Base-by-base conservation (phyloP, 2,113 vertebrate species). In the Percopsis transmontana region DNA sequence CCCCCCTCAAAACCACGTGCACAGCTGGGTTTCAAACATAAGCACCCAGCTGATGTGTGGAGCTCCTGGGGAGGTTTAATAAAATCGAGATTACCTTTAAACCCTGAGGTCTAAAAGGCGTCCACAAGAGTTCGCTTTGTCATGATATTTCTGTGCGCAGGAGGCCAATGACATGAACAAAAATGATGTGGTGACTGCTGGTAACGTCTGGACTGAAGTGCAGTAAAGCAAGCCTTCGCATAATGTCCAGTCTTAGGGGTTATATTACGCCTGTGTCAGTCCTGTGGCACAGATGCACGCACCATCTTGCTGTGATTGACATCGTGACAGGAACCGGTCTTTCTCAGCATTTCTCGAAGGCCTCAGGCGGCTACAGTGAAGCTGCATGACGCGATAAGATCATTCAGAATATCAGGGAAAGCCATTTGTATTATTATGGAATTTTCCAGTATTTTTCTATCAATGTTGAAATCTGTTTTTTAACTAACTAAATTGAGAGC, bases 151-250 rank as follows among this genome's bases (percentile, higher is more conserved):
- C 13, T 14, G 8, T 15, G 4, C 16, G 13, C 0, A 12, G 5
- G 52, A 21, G 50, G 15, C 48, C 15, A 3, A 44, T 12, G 12
- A 18, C 18, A 27, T 24, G 47, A 15, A 20, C 15, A 55, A 55
- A 39, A n/a, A 14, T 68, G 68, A 76, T 40, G 11, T 2, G 3
- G 48, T 21, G 65, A 64, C 72, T 61, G 39, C 33, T 39, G 39
- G 12, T 65, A 61, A 76, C 60, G 52, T 64, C 24, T 20, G 39
- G 72, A 24, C 19, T 42, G 24, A 38, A 5, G 14, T 21, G 5
- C 51, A 16, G 15, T n/a, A 7, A n/a, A 48, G 2, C 45, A 45
- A 45, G 15, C 48, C 9, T 51, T 20, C 9, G 42, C 52, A 19
- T 60, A 79, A 42, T 47, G 21, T 56, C 50, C 55, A 0, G 6